Percentiles rank a stretch among this genome's conserved stretches.
Conservation (phyloP, 2,797 vertebrate species). For the Tangara arthus region DNA sequence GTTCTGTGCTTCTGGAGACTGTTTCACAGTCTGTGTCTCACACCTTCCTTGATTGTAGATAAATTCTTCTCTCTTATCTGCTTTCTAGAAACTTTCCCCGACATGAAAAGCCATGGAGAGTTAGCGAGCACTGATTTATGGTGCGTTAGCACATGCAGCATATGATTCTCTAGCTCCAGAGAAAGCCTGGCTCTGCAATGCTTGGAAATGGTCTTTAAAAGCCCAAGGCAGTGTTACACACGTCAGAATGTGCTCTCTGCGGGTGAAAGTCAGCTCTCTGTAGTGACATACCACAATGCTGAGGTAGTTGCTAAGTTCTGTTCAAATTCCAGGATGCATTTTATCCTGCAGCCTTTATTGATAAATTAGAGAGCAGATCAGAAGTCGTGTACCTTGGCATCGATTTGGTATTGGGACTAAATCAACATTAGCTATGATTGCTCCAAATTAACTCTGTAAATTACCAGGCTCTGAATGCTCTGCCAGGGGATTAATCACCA, state of each 20-base stretch:
- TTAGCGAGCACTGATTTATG: not conserved
- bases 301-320: conserved; percentile 15
- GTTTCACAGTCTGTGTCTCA: not conserved
- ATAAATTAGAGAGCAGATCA: not conserved
- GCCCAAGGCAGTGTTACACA: not conserved
- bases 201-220: not conserved
- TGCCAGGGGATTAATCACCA: conserved; percentile 3
- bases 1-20: not conserved
- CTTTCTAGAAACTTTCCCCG: not conserved
- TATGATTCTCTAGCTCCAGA: not conserved
- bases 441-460: not conserved
- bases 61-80: conserved; percentile 3
- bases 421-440: not conserved
- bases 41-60: not conserved
- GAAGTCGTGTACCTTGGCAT: not conserved
- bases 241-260: not conserved
- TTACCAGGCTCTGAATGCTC: not conserved
- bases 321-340: not conserved
- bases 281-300: not conserved
- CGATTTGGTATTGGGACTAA: not conserved
- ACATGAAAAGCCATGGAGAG: not conserved
- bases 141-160: not conserved
- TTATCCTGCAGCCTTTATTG: not conserved
- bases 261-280: not conserved
- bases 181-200: not conserved